A percentile compares a stretch with the other conserved stretches of the same genome.
phyloP scores from a whole-genome alignment of 2,888 invertebrate species.

The Tuta absoluta region DNA sequence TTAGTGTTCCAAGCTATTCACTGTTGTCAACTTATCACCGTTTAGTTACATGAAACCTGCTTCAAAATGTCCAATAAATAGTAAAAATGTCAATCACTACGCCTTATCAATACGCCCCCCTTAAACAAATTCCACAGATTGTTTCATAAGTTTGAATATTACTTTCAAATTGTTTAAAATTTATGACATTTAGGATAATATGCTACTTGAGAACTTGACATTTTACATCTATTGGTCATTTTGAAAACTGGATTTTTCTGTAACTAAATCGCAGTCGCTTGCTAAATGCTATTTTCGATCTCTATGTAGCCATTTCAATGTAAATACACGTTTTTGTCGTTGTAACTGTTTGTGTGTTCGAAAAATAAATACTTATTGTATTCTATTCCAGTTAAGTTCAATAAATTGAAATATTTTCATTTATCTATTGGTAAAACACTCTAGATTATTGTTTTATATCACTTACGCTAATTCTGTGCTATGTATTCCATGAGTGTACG shows the following conservation, averaged over 20 bases:
- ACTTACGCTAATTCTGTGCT: conserved; percentile 9
- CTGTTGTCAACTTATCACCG: not conserved
- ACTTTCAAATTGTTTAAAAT: too few species aligned
- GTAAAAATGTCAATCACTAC: not conserved
- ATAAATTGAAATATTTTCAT: not conserved
- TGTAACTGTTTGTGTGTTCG: conserved; percentile 2
- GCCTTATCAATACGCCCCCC: too few species aligned
- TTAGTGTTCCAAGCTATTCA: conserved; percentile 17
- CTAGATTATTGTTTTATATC: not conserved
- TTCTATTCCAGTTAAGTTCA: not conserved
- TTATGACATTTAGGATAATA: not conserved
- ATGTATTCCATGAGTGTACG: not conserved
- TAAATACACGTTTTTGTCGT: conserved; percentile 21
- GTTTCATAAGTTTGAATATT: not conserved
- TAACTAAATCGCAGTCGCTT: not conserved
- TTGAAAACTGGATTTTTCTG: not conserved
- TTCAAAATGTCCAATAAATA: not conserved
- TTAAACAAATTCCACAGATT: too few species aligned
- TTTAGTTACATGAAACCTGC: not conserved
- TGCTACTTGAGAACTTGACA: not conserved
- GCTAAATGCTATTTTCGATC: conserved; percentile 3
- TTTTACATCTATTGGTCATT: not conserved
- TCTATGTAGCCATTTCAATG: conserved; percentile 9
- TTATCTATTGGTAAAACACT: not conserved
- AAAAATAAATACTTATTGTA: not conserved